Evolutionary conservation across 2,797 vertebrate genomes (phyloP), one percentile per base, ranked within the genome.

Genomic region (Sparus aurata): DNA sequence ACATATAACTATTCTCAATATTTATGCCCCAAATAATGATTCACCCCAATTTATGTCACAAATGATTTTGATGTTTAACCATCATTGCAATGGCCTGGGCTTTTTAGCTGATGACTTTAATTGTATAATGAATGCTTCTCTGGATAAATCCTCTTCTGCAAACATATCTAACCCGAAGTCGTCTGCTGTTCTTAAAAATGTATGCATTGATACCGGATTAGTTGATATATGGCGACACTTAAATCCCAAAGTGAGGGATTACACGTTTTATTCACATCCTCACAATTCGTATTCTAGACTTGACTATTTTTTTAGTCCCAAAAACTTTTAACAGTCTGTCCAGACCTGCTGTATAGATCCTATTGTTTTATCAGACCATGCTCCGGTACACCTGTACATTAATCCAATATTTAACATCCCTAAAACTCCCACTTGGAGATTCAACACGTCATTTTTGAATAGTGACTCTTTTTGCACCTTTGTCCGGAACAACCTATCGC

Each of bases 281-380:
- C 43, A 70, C 2, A 43, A 43, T 11, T 43, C 41, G 1, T 43
- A 43, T 43, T 43, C 53, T 6, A 25, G 52, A 45, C 53, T 57
- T 0, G 22, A 53, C 4, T 52, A 52, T 38, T 38, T 52, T 11
- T 62, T 43, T 12, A 43, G 11, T 12, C 41, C 7, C 43, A 63
- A 16, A 61, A 7, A 22, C 6, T 43, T 30, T 54, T 30, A 47
- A 27, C 7, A 18, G 1, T 4, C 38, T 3, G 23, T 47, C 3
- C 18, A 15, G 27, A 43, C 41, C 3, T 43, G 25, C 2, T 8
- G 10, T 46, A 57, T 69, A 46, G 53, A 69, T 0, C 5, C 22
- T 25, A 60, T 38, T 34, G 25, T 61, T 1, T 16, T 72, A 18
- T 61, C 69, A 41, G 69, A 72, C 13, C 57, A 61, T 5, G 45